Evolutionary conservation across 2,797 vertebrate genomes (phyloP), one percentile per base, ranked within the genome.

Genomic region (Euthynnus affinis): DNA sequence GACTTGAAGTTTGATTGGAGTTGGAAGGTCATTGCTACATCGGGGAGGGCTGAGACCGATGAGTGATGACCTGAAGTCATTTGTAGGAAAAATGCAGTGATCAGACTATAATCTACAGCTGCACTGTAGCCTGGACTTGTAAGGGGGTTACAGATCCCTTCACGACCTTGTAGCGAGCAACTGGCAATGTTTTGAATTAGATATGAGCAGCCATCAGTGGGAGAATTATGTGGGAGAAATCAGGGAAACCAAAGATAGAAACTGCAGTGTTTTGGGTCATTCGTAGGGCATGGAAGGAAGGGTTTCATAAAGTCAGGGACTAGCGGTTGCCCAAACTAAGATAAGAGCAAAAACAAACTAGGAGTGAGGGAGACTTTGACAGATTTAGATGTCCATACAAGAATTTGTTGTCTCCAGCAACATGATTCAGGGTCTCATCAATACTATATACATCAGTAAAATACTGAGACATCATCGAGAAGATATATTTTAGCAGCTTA

Each of bases 231-330:
- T 60, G 51, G 59, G 68, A 74, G 70, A 52, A 81, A 78, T 34
- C 42, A 18, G 29, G 53, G 14, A 71, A 74, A 64, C 58, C 62
- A 69, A 69, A 76, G 72, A 71, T 70, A 60, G 71, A 79, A 40
- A 65, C 55, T 32, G 40, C 57, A 48, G 48, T 76, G 56, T 76
- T 88, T 73, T 44, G 74, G 82, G 74, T 82, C 78, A 82, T 25
- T 62, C 53, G 59, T 14, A 34, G 84, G 78, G 14, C 84, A 76
- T 0, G 2, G 5, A 29, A 44, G 25, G 66, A 53, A 76, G 62
- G 60, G 29, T 29, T 74, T 78, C 20, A 61, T 81, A 53, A 71
- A 78, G 25, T 17, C 13, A 2, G 46, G 49, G 58, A 75, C 56
- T 3, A 51, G 65, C 56, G 22, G n/a, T 48, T 52, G 51, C 22